Base-by-base conservation (phyloP, 2,113 vertebrate species). In the Lethenteron reissneri region DNA sequence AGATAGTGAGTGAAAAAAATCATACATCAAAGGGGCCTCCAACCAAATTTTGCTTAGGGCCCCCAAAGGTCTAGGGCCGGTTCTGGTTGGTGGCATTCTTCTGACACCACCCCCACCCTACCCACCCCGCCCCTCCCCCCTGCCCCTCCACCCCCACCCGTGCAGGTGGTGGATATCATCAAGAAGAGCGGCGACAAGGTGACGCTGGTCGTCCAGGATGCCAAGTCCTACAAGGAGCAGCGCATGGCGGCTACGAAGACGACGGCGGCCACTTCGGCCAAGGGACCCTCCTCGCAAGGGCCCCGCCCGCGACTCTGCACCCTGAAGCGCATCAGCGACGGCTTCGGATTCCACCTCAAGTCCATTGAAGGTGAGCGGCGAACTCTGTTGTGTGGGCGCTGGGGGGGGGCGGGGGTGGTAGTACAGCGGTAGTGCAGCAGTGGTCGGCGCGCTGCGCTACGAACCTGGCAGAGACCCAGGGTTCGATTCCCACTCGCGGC, bases 291-390 rank as follows among this genome's bases (percentile, higher is more conserved):
- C 25, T 25, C n/a, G 25, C n/a, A 8, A 10, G 64, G 8, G 2
- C 80, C 73, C 11, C 86, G 83, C 73, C 85, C 85, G 1, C 81
- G 84, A 74, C 83, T 99, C 71, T 95, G 90, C 82, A 92, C 87
- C 75, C 73, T 99, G 71, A 80, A 82, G 14, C 96, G 84, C 76
- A 80, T 83, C 62, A 80, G 76, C 15, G 76, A 74, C 10, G 78
- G 81, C 41, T 97, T 79, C 0, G 89, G 86, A 71, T 97, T 96
- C 79, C 92, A 89, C 56, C 72, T 97, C 59, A 85, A 83, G 79
- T 84, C 84, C 9, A 77, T 76, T 69, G 80, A 77, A 82, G 84
- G 94, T 94, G 71, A 84, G 84, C 5, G 64, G 9, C n/a, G 64
- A 6, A 41, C 41, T 41, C 41, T 41, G 41, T 41, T 41, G 41